Conservation (phyloP, 2,888 invertebrate genomes). For the Loripinus fragilis region DNA sequence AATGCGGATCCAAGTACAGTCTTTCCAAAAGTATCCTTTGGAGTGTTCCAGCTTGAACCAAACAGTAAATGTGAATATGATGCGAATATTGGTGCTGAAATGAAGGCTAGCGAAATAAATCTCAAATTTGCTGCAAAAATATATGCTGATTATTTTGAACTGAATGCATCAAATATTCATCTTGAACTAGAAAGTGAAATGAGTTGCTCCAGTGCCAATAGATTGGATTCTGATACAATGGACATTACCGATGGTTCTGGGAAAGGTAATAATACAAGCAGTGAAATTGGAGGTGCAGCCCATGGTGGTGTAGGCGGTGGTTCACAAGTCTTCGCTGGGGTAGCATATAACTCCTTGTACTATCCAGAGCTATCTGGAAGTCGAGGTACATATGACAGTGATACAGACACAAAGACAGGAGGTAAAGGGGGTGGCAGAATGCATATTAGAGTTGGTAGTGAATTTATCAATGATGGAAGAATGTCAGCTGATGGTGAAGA, state of each 20-base stretch:
- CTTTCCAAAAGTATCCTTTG: slow-evolving; percentile 65
- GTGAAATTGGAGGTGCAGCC: slow-evolving; percentile 65
- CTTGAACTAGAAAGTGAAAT: slow-evolving; percentile 68
- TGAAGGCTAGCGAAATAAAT: slow-evolving; percentile 63
- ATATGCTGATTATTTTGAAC: slow-evolving; percentile 68
- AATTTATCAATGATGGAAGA: slow-evolving; percentile 70
- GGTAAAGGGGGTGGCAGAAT: slow-evolving; percentile 72
- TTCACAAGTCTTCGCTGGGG: slow-evolving; percentile 34
- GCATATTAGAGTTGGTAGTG: slow-evolving; percentile 61
- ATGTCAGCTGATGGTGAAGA: slow-evolving; percentile 69
- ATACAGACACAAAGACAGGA: slow-evolving; percentile 40
- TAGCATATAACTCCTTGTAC: slow-evolving; percentile 69
- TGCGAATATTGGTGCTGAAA: slow-evolving; percentile 68
- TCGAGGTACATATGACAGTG: slow-evolving; percentile 48
- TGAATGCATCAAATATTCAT: slow-evolving; percentile 63
- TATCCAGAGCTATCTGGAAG: slow-evolving; percentile 66
- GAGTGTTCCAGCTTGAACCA: slow-evolving; percentile 72
- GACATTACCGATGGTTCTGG: slow-evolving; percentile 60
- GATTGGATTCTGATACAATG: slow-evolving; percentile 59
- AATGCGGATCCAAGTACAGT: slow-evolving; percentile 50
- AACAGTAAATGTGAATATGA: slow-evolving; percentile 68
- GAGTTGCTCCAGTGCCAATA: slow-evolving; percentile 61
- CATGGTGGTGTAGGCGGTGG: slow-evolving; percentile 72
- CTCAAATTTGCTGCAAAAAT: slow-evolving; percentile 68
- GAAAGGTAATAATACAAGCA: slow-evolving; percentile 21